Percentiles rank a stretch among this genome's conserved stretches.
These are phyloP conservation scores for Galerucella nymphaeae DNA, from an alignment of 2,888 invertebrate genomes.

Conservation along the genomic window DNA sequence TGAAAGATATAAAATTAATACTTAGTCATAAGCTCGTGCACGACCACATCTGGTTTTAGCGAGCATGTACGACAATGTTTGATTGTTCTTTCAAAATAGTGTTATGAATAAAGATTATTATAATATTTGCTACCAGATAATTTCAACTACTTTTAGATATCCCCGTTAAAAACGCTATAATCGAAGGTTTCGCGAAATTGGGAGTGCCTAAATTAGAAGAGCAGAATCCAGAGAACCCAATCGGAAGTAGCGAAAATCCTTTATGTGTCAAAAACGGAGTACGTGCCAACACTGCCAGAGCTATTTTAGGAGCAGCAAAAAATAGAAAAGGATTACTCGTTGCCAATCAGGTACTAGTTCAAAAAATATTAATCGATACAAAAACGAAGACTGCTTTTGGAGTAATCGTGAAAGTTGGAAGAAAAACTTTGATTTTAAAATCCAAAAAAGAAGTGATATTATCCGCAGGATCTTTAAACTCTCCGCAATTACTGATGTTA, in stretches of 20 bases:
- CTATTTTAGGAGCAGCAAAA: conserved; percentile 70
- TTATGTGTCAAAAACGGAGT: conserved; percentile 60
- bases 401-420: conserved; percentile 62
- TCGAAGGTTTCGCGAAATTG: conserved; percentile 53
- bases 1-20: too few relatives aligned
- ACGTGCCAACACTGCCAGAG: conserved; percentile 73
- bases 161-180: conserved; percentile 53
- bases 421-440: conserved; percentile 50
- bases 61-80: too few relatives aligned
- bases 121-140: too few relatives aligned
- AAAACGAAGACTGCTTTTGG: conserved; percentile 63
- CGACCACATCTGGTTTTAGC: too few relatives aligned
- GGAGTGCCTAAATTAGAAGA: conserved; percentile 43
- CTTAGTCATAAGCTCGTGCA: too few relatives aligned
- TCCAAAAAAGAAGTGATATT: conserved; percentile 74
- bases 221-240: conserved; percentile 46
- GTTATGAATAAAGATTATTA: too few relatives aligned
- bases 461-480: conserved; percentile 74
- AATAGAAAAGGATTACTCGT: conserved; percentile 70
- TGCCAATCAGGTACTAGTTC: conserved; percentile 68
- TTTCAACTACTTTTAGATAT: conserved; percentile 30
- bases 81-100: too few relatives aligned
- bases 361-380: conserved; percentile 67
- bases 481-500: conserved; percentile 76
- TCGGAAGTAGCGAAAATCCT: conserved; percentile 53